These are phyloP conservation scores for Brachynemurus nebulosus DNA, from an alignment of 2,888 invertebrate genomes.

Conservation along the genomic window DNA sequence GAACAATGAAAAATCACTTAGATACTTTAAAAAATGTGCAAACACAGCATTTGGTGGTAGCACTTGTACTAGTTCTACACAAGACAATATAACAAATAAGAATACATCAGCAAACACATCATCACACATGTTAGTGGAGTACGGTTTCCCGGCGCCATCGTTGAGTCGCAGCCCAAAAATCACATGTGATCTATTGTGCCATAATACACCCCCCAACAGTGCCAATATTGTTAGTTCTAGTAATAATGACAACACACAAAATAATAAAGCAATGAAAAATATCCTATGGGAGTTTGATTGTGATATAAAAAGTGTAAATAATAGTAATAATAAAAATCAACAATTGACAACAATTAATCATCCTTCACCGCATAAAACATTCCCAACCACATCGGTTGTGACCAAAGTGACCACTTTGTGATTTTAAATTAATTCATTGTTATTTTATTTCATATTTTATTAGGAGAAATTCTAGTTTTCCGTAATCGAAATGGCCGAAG, in stretches of 20 bases:
- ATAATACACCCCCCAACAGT: background rate
- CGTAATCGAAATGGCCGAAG: no score
- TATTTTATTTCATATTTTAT: background rate
- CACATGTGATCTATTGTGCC: slow-evolving; percentile 40
- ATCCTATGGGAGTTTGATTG: slow-evolving; percentile 34
- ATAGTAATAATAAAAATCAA: slow-evolving; percentile 15
- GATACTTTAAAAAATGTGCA: background rate
- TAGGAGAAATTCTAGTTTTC: no score
- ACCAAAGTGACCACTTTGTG: slow-evolving; percentile 5
- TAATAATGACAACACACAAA: background rate
- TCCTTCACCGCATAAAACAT: slow-evolving; percentile 2
- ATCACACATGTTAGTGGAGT: slow-evolving; percentile 20
- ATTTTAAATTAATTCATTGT: background rate
- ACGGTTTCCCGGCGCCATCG: slow-evolving; percentile 4
- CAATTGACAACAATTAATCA: background rate
- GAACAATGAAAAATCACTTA: background rate
- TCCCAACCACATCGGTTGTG: slow-evolving; percentile 1
- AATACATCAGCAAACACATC: slow-evolving; percentile 26
- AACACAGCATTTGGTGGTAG: background rate
- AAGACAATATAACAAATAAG: background rate
- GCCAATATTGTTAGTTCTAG: background rate
- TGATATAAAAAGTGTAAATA: slow-evolving; percentile 30
- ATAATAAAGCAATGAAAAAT: slow-evolving; percentile 14
- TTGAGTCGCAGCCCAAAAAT: slow-evolving; percentile 10
- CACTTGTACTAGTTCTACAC: background rate